Evolutionary conservation across 2,888 invertebrate species (phyloP).

Genomic region (Pteria penguin): DNA sequence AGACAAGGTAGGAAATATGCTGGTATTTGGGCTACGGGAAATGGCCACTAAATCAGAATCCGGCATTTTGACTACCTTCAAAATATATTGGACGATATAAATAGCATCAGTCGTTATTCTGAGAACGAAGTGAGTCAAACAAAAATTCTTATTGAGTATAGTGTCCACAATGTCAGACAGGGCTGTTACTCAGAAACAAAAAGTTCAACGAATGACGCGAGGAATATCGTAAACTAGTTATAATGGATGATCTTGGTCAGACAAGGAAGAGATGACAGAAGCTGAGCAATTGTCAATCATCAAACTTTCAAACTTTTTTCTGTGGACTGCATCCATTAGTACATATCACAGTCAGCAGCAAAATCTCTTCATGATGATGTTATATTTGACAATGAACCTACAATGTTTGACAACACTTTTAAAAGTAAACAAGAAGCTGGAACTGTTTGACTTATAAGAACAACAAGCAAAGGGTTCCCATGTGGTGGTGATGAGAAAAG

Average conservation of each 20-base stretch:
- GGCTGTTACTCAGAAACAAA: too few relatives aligned
- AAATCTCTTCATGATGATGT: background rate
- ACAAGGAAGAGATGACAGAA: background rate
- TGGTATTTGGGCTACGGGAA: too few relatives aligned
- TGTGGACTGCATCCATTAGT: background rate
- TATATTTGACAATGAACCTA: background rate
- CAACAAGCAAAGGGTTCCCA: background rate
- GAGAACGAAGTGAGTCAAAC: too few relatives aligned
- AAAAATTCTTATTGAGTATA: too few relatives aligned
- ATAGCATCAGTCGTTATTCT: too few relatives aligned
- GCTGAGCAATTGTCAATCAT: background rate
- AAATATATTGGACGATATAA: too few relatives aligned
- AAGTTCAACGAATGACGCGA: constrained; percentile 19
- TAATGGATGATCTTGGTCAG: background rate
- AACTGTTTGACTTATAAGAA: background rate
- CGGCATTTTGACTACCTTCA: too few relatives aligned
- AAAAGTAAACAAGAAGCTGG: constrained; percentile 19
- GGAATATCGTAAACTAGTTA: constrained; percentile 5
- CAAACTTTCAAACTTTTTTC: constrained; percentile 1
- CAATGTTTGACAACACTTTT: constrained; percentile 21
- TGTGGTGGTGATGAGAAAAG: background rate
- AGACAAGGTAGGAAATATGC: too few relatives aligned
- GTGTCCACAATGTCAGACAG: too few relatives aligned
- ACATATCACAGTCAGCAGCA: background rate
- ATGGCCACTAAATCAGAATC: too few relatives aligned